These are phyloP conservation scores for Cosmia trapezina DNA, from an alignment of 2,888 invertebrate genomes.

Conservation along the genomic window DNA sequence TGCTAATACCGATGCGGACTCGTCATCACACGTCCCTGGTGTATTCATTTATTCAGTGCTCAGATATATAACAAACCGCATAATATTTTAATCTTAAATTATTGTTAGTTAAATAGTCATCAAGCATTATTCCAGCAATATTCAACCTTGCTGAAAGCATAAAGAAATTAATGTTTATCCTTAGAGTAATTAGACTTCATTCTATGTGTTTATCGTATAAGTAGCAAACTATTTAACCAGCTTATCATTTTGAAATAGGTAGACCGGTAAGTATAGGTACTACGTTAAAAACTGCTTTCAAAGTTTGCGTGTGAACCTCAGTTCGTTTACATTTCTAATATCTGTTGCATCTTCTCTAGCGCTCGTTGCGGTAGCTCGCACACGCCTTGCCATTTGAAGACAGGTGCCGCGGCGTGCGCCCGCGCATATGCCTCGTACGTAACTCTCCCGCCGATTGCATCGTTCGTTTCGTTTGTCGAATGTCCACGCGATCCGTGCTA, in stretches of 20 bases:
- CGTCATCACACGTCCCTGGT: constrained; percentile 28
- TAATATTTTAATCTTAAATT: constrained; percentile 20
- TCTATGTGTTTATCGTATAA: no score
- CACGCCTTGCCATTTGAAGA: constrained; percentile 76
- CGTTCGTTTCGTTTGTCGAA: constrained; percentile 78
- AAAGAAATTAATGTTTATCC: constrained; percentile 3
- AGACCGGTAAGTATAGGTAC: neutral
- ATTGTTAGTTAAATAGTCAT: neutral
- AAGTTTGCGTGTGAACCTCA: constrained; percentile 77
- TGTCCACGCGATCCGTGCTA: constrained; percentile 78
- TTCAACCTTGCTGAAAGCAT: neutral
- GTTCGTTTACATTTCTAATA: constrained; percentile 74
- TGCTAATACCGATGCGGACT: constrained; percentile 13
- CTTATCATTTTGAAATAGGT: constrained; percentile 27
- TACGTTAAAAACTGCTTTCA: constrained; percentile 68
- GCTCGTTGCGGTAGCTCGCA: constrained; percentile 64
- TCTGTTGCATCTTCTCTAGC: constrained; percentile 73
- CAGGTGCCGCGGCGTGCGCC: constrained; percentile 76
- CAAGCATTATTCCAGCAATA: neutral
- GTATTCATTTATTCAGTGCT: neutral
- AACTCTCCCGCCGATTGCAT: constrained; percentile 79
- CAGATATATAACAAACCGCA: constrained; percentile 14
- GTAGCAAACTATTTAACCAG: constrained; percentile 5
- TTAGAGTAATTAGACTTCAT: no score
- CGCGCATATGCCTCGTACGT: constrained; percentile 75